A percentile compares a stretch with the other conserved stretches of the same genome.
Evolutionary conservation across 2,888 invertebrate genomes (phyloP).

Genomic region (Aphidius colemani): DNA sequence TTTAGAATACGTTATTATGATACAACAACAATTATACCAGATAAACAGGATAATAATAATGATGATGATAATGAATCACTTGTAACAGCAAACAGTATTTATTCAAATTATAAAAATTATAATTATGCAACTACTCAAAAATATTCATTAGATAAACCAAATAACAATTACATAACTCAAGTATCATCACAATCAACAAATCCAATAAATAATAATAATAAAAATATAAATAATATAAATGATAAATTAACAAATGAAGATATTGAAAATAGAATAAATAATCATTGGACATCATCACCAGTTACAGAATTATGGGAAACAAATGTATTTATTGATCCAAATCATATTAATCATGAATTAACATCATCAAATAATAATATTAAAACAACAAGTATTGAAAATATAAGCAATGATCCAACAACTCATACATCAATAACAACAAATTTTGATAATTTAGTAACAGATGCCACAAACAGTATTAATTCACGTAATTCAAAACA

Average conservation of each 20-base stretch:
- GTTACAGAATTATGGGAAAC: conserved; percentile 70
- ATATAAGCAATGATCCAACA: conserved; percentile 42
- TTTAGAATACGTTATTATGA: conserved; percentile 50
- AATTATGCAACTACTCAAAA: background rate
- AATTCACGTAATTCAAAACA: conserved; percentile 45
- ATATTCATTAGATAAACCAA: background rate
- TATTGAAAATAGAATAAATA: conserved; percentile 55
- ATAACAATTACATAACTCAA: background rate
- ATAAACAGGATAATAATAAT: conserved; percentile 22
- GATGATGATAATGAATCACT: conserved; percentile 37
- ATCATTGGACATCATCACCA: conserved; percentile 62
- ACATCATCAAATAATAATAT: conserved; percentile 48
- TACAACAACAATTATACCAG: conserved; percentile 33
- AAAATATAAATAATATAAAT: background rate
- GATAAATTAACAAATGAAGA: conserved; percentile 34
- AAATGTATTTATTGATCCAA: conserved; percentile 73
- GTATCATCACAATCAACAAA: conserved; percentile 26
- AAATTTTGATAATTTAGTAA: conserved; percentile 36
- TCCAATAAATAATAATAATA: background rate
- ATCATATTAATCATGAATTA: conserved; percentile 72
- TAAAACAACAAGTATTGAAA: conserved; percentile 35
- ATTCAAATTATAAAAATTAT: conserved; percentile 43
- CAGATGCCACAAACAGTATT: conserved; percentile 48
- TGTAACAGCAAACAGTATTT: conserved; percentile 45
- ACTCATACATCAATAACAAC: conserved; percentile 21